phyloP scores from a whole-genome alignment of 2,888 invertebrate species.

The Ferdinandea cuprea region DNA sequence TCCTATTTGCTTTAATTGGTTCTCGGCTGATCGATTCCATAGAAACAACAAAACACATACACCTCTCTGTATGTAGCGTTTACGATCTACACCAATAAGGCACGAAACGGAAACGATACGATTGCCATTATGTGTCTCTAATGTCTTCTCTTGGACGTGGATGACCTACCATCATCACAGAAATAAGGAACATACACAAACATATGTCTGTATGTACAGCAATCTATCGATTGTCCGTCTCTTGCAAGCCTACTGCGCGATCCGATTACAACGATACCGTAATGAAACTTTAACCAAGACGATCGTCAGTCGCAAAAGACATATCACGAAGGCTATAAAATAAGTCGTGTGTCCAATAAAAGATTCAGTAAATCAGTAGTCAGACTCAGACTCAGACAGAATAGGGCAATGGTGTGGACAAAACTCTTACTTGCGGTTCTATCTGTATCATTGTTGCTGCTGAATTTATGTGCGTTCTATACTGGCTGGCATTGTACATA shows the following conservation, averaged over 20 bases:
- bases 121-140: constrained; percentile 44
- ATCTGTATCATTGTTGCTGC: neutral
- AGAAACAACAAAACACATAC: constrained; percentile 37
- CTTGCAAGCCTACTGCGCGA: constrained; percentile 39
- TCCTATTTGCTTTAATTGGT: constrained; percentile 59
- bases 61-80: neutral
- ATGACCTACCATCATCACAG: constrained; percentile 50
- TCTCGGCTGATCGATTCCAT: constrained; percentile 58
- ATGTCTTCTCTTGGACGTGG: constrained; percentile 41
- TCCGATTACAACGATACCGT: constrained; percentile 53
- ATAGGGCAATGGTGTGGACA: constrained; percentile 1
- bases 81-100: constrained; percentile 20
- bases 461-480: constrained; percentile 22
- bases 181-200: neutral
- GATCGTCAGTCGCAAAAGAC: constrained; percentile 7
- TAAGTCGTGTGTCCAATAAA: constrained; percentile 16
- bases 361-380: constrained; percentile 25
- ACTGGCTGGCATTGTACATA: constrained; percentile 24
- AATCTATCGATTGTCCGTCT: constrained; percentile 40
- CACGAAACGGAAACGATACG: constrained; percentile 57
- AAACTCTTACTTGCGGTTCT: constrained; percentile 46
- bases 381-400: neutral
- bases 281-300: constrained; percentile 35
- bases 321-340: constrained; percentile 32
- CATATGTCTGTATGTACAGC: constrained; percentile 1